These are phyloP conservation scores for Steatocranus sp. DNA, from an alignment of 2,797 vertebrate genomes.

Conservation along the genomic window DNA sequence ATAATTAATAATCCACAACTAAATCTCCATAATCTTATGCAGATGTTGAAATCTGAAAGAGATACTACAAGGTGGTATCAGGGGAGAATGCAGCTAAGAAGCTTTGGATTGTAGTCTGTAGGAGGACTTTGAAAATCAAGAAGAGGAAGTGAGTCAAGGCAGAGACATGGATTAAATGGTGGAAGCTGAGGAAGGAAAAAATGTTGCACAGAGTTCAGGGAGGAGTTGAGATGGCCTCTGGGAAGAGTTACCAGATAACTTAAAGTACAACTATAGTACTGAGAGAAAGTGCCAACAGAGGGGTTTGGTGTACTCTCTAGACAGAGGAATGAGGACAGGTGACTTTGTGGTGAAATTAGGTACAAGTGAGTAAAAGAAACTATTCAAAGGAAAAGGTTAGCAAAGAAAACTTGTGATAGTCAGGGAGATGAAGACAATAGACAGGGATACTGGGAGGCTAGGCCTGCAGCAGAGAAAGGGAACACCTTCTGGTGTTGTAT, in stretches of 20 bases:
- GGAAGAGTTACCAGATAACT: not conserved
- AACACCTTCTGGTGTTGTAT: not conserved
- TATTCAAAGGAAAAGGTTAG: not conserved
- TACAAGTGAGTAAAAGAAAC: not conserved
- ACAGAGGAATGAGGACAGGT: not conserved
- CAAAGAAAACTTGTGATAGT: not conserved
- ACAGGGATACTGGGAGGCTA: not conserved
- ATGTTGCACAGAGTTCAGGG: not conserved
- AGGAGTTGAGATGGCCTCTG: not conserved
- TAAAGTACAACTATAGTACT: not conserved
- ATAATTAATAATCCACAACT: not conserved
- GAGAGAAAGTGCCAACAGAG: not conserved
- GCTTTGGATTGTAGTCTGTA: not conserved
- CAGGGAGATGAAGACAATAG: not conserved
- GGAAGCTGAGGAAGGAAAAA: not conserved
- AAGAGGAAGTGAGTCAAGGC: not conserved
- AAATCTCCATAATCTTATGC: not conserved
- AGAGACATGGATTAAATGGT: not conserved
- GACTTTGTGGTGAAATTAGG: not conserved
- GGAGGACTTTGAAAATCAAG: not conserved
- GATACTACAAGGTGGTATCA: not conserved
- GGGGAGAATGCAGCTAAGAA: not conserved
- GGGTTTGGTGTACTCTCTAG: not conserved
- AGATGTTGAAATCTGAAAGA: not conserved
- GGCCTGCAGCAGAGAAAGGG: not conserved